Evolutionary conservation across 1,140 invertebrate genomes (phyloP).

Genomic region (Palaemon carinicauda): DNA sequence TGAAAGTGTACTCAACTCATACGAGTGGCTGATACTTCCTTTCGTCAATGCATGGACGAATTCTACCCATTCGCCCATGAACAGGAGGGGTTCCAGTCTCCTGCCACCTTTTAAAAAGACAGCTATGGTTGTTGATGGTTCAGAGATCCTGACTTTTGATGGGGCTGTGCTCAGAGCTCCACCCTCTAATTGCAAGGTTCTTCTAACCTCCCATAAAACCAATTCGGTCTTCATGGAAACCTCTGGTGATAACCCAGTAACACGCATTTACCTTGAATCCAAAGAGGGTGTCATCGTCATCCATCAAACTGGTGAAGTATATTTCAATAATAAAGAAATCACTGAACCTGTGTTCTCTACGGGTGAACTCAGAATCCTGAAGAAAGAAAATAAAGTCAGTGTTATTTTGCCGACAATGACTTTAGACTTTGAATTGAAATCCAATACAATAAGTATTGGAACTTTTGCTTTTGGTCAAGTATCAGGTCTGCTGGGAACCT

Average conservation of each 20-base stretch:
- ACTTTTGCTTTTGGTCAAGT: slow-evolving; percentile 30
- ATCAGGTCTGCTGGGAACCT: slow-evolving; percentile 23
- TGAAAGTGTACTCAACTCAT: no score
- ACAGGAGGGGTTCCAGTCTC: not conserved
- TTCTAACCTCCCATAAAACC: not conserved
- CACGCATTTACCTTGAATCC: not conserved
- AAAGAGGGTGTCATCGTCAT: not conserved
- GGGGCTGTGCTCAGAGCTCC: slow-evolving; percentile 22
- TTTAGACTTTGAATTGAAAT: not conserved
- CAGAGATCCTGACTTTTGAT: slow-evolving; percentile 41
- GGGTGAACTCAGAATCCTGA: no score
- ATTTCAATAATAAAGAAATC: no score
- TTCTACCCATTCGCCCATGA: not conserved
- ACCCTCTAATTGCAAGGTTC: not conserved
- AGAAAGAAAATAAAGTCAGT: not conserved
- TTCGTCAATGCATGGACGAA: not conserved
- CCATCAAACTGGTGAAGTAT: no score
- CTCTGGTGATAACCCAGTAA: not conserved
- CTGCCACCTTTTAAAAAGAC: slow-evolving; percentile 20
- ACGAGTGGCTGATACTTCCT: not conserved
- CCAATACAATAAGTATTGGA: not conserved
- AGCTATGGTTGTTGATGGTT: slow-evolving; percentile 24
- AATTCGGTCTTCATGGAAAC: not conserved
- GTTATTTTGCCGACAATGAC: not conserved
- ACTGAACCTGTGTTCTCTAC: no score